These are phyloP conservation scores for Lasioglossum pauxillum DNA, from an alignment of 2,888 invertebrate genomes.

Conservation along the genomic window DNA sequence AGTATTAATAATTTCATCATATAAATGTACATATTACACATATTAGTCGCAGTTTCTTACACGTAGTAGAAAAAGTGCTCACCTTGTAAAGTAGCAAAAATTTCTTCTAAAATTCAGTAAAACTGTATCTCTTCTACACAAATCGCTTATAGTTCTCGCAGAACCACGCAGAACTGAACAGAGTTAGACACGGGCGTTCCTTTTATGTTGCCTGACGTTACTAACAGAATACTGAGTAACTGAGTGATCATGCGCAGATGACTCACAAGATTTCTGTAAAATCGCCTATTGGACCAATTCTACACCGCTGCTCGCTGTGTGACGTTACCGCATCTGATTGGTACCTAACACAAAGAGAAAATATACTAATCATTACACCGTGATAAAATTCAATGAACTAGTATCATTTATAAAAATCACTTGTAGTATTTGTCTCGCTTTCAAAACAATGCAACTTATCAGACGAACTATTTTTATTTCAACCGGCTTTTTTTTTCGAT, in stretches of 20 bases:
- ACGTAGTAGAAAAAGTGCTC: neutral
- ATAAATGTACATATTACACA: neutral
- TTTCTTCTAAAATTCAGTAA: conserved; percentile 27
- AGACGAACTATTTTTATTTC: conserved; percentile 30
- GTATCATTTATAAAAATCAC: conserved; percentile 2
- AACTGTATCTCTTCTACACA: neutral
- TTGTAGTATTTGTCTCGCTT: conserved; percentile 1
- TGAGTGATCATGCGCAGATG: conserved; percentile 50
- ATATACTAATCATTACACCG: conserved; percentile 19
- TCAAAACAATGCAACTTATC: neutral
- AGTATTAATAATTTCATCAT: neutral
- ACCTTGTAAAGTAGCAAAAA: conserved; percentile 50
- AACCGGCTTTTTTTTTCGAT: neutral
- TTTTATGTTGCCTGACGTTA: conserved; percentile 38
- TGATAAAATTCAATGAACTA: conserved; percentile 18
- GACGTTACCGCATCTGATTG: conserved; percentile 67
- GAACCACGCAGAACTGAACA: conserved; percentile 24
- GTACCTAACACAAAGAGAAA: conserved; percentile 64
- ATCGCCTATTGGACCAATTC: conserved; percentile 64
- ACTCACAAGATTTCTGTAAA: conserved; percentile 40
- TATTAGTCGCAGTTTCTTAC: neutral
- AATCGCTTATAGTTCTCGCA: conserved; percentile 2
- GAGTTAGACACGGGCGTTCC: neutral
- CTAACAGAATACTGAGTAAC: neutral
- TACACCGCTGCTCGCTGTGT: conserved; percentile 22